Base-by-base conservation (phyloP, 1,140 invertebrate species). In the Antheraea pernyi region DNA sequence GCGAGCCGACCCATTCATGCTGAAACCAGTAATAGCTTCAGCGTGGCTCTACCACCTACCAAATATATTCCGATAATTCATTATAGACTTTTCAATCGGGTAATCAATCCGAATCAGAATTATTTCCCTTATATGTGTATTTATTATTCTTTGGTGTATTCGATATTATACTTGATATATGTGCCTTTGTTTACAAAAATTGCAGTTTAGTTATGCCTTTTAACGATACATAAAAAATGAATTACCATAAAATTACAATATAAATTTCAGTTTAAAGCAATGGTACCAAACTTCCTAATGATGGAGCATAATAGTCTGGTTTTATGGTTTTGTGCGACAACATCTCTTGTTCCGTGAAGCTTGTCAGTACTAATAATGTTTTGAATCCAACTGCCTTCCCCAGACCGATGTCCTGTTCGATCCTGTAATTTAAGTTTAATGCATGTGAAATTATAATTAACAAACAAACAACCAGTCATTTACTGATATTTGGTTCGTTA, bases 391-490 rank as follows among this genome's bases (percentile, higher is more conserved):
- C 91, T 3, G 86, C 71, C 5, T 83, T 88, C 0, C 92, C 94
- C 22, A 95, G 93, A 42, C 85, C 89, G 9, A 95, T 86, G 67
- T 95, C 94, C 76, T 93, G 89, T 18, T 93, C 87, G n/a, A 94
- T 85, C 83, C 93, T 94, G 82, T 19, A 80, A 86, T 11, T 19
- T 64, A 78, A 65, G 60, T 65, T 8, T 13, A 68, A 67, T 7
- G 7, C 0, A 53, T 53, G 16, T 53, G 46, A 53, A n/a, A 53
- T 60, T 22, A 22, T 60, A 22, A 4, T 60, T 7, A 19, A 22
- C 10, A 59, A 60, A 60, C 22, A 2, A 42, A 74, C 22, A 2
- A 30, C 4, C 1, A 30, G 4, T 30, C 1, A 2, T 30, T 30
- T 30, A 30, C 4, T 4, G 22, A 30, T 1, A 30, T 30, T 30